These are phyloP conservation scores for Lasiurus borealis DNA, from an alignment of 2,113 vertebrate genomes.

Conservation along the genomic window DNA sequence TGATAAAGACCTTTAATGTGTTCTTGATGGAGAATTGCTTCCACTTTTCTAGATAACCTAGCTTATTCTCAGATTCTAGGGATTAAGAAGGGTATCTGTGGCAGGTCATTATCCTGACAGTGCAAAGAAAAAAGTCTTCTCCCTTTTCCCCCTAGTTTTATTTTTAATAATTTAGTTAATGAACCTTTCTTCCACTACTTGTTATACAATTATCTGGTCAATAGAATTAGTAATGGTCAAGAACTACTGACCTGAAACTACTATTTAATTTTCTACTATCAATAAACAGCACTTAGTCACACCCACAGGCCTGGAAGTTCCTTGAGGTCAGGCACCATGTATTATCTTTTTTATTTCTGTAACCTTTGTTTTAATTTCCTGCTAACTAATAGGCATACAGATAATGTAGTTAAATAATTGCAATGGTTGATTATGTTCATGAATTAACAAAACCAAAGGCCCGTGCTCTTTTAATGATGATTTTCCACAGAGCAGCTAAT, in stretches of 20 bases:
- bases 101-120: background rate
- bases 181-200: background rate
- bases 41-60: background rate
- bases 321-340: background rate
- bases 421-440: conserved; percentile 14
- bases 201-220: conserved; percentile 44
- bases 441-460: conserved; percentile 51
- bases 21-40: background rate
- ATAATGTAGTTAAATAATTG: conserved; percentile 12
- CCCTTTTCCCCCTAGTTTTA: background rate
- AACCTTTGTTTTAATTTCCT: background rate
- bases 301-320: background rate
- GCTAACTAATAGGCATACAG: background rate
- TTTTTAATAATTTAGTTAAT: conserved; percentile 14
- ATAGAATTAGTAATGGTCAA: conserved; percentile 25
- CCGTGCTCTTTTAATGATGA: background rate
- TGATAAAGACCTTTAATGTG: background rate
- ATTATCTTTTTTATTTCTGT: conserved; percentile 23
- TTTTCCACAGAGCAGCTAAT: conserved; percentile 35
- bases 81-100: background rate
- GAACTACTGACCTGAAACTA: background rate
- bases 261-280: background rate
- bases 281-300: background rate
- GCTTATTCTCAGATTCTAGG: background rate
- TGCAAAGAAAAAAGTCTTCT: background rate